phyloP scores from a whole-genome alignment of 2,797 vertebrate genomes.

The Xenopus petersii region DNA sequence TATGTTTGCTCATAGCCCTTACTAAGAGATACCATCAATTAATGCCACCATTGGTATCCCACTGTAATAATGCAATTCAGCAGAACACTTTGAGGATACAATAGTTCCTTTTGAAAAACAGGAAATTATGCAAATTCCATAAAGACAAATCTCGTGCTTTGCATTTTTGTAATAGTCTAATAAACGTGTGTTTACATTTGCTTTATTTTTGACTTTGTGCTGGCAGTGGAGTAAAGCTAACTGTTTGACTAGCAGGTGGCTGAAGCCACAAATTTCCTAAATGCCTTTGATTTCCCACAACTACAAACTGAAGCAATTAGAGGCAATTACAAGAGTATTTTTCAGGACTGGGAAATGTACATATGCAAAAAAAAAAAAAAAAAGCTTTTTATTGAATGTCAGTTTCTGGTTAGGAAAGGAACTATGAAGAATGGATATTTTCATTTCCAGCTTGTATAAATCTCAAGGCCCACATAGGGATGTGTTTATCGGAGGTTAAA shows the following conservation, averaged over 20 bases:
- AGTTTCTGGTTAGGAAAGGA: conserved; percentile 5
- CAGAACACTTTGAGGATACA: too few species aligned
- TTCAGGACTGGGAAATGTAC: conserved; percentile 24
- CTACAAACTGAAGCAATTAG: conserved; percentile 49
- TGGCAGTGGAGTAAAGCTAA: conserved; percentile 47
- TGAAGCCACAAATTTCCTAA: conserved; percentile 48
- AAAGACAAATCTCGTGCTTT: conserved; percentile 34
- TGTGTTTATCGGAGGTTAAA: too few species aligned
- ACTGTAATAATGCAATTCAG: too few species aligned
- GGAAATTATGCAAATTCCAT: conserved; percentile 30
- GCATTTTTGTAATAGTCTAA: conserved; percentile 44
- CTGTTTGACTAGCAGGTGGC: conserved; percentile 55
- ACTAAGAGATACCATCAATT: too few species aligned
- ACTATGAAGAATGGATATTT: conserved; percentile 12
- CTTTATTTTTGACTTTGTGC: conserved; percentile 18
- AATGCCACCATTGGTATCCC: too few species aligned
- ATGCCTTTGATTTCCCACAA: conserved; percentile 51
- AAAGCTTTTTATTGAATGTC: background rate
- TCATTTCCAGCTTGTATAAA: background rate
- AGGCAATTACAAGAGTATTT: conserved; percentile 49
- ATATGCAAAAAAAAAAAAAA: too few species aligned
- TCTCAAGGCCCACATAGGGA: too few species aligned
- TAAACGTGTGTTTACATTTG: conserved; percentile 41
- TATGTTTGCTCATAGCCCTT: too few species aligned
- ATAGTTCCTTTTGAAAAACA: background rate